Percentiles rank a stretch among this genome's conserved stretches.
Evolutionary conservation across 2,113 vertebrate species (phyloP).

Genomic region (Tragelaphus scriptus): DNA sequence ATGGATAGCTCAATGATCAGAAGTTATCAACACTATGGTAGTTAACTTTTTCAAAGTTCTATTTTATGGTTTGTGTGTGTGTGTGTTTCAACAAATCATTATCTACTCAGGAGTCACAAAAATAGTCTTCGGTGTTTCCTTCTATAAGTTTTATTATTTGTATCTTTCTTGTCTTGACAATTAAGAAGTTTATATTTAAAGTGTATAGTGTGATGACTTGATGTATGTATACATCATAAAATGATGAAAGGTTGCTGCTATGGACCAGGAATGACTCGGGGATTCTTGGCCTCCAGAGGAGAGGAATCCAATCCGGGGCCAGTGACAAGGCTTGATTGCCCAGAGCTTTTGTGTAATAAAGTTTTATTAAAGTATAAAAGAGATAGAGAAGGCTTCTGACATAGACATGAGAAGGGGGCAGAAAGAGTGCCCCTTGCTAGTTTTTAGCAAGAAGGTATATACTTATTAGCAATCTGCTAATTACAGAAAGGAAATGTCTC

Average conservation of each 20-base stretch:
- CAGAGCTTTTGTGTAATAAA: background rate
- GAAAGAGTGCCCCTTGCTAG: background rate
- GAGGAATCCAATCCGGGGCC: background rate
- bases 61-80: background rate
- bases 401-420: background rate
- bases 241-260: background rate
- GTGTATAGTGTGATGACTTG: background rate
- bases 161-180: background rate
- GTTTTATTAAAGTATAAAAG: background rate
- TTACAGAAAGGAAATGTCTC: background rate
- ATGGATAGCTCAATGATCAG: background rate
- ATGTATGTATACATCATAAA: background rate
- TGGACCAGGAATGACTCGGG: accelerated
- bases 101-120: background rate
- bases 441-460: background rate
- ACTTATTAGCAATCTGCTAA: background rate
- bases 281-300: background rate
- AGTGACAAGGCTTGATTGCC: background rate
- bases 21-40: background rate
- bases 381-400: background rate
- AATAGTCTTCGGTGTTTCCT: background rate
- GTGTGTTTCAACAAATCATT: background rate
- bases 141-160: background rate
- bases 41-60: background rate
- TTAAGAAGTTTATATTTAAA: background rate